Percentiles rank a stretch among this genome's conserved stretches.
Conservation (phyloP, 2,113 vertebrate genomes). For the Chaetodon trifascialis region DNA sequence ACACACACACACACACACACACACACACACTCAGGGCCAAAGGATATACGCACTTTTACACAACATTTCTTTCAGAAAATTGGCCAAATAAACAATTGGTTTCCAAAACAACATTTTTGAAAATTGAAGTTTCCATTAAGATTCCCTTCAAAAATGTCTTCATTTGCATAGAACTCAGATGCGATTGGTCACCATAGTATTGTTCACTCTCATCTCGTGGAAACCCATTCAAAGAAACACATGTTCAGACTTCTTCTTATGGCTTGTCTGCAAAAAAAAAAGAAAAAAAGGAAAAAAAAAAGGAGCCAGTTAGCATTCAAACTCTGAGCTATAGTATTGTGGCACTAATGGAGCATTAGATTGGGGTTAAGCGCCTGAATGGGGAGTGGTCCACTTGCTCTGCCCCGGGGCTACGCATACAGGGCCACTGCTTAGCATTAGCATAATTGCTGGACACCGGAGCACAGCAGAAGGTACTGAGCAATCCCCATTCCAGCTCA, state of each 20-base stretch:
- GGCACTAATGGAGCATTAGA: constrained; percentile 82
- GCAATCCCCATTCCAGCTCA: constrained; percentile 64
- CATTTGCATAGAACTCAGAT: constrained; percentile 43
- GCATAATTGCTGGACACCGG: constrained; percentile 81
- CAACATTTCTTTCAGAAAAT: too few relatives aligned
- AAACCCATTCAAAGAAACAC: constrained; percentile 60
- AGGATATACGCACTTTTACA: neutral
- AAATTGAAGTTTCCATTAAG: constrained; percentile 1
- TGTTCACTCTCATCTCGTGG: constrained; percentile 49
- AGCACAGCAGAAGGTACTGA: constrained; percentile 66
- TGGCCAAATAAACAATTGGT: neutral
- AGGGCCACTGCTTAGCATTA: constrained; percentile 70
- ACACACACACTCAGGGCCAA: neutral
- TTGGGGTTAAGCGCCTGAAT: constrained; percentile 83
- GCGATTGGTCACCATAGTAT: constrained; percentile 28
- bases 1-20: neutral
- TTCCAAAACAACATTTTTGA: neutral
- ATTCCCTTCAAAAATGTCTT: neutral
- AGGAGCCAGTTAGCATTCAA: constrained; percentile 67
- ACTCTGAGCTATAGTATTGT: constrained; percentile 72
- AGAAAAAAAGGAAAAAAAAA: constrained; percentile 10
- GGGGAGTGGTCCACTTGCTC: constrained; percentile 73
- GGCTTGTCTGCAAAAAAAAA: constrained; percentile 19
- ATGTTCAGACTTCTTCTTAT: constrained; percentile 66
- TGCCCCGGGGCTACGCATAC: constrained; percentile 69